Conservation (phyloP, 1,140 invertebrate species). For the Drosophila lacertosa region DNA sequence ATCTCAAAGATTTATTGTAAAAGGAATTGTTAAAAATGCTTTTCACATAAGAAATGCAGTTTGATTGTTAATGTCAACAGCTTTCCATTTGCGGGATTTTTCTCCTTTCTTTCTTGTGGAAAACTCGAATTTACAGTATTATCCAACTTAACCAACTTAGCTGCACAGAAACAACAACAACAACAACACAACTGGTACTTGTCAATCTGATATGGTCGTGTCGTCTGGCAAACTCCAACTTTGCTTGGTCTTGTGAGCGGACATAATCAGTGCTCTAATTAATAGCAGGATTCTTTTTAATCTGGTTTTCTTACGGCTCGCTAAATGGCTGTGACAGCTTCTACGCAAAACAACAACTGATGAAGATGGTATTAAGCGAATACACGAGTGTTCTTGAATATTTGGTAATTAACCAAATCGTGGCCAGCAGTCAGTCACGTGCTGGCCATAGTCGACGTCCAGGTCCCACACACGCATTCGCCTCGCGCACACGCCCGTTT, state of each 20-base stretch:
- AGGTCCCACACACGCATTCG: conserved; percentile 31
- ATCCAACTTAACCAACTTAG: conserved; percentile 17
- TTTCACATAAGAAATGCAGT: background rate
- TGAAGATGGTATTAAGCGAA: background rate
- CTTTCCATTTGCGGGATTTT: background rate
- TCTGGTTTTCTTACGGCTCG: conserved; percentile 11
- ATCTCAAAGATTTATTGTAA: background rate
- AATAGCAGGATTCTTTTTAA: conserved; percentile 23
- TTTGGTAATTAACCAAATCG: conserved; percentile 63
- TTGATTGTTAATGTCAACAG: background rate
- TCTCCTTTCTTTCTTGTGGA: background rate
- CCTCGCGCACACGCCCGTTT: conserved; percentile 32
- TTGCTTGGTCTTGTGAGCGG: background rate
- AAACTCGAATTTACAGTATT: conserved; percentile 44
- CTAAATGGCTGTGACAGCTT: conserved; percentile 5
- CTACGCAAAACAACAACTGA: background rate
- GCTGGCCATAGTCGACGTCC: conserved; percentile 48
- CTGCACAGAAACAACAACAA: too few relatives aligned
- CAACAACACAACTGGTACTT: conserved; percentile 21
- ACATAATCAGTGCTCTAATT: conserved; percentile 42
- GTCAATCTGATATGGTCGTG: conserved; percentile 37
- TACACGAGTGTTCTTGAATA: conserved; percentile 61
- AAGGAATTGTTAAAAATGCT: background rate
- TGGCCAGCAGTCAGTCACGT: conserved; percentile 56
- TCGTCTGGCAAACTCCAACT: too few relatives aligned